Percentiles rank a stretch among this genome's conserved stretches.
Evolutionary conservation across 1,140 invertebrate genomes (phyloP).

Genomic region (Diprion similis): DNA sequence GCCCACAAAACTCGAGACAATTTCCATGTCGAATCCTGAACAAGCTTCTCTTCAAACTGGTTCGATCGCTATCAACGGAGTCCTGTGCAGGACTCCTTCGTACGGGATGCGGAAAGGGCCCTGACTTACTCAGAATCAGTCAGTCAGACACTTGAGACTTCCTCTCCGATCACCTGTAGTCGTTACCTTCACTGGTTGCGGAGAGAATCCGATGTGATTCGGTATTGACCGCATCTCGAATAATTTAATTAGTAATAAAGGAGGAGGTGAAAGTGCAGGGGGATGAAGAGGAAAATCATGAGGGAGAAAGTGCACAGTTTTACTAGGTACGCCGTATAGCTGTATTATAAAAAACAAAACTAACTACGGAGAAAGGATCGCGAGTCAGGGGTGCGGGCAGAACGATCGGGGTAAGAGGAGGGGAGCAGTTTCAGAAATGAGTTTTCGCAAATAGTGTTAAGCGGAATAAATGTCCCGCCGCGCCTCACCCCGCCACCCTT

Average conservation of each 20-base stretch:
- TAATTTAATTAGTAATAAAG: too few relatives aligned
- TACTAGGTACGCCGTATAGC: too few relatives aligned
- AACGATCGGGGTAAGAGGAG: constrained; percentile 8
- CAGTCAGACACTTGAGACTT: not conserved
- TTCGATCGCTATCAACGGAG: too few relatives aligned
- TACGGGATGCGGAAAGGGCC: not conserved
- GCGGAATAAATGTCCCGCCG: constrained; percentile 35
- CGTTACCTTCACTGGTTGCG: not conserved
- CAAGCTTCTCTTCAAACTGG: too few relatives aligned
- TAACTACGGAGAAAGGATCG: not conserved
- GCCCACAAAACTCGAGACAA: too few relatives aligned
- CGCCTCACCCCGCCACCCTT: not conserved
- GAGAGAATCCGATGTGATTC: not conserved
- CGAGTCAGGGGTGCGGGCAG: not conserved
- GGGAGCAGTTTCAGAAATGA: constrained; percentile 36
- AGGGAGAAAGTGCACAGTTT: not conserved
- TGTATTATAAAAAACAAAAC: constrained; percentile 20
- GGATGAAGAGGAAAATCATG: not conserved
- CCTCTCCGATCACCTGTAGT: not conserved
- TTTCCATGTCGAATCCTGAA: too few relatives aligned
- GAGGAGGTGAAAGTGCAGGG: too few relatives aligned
- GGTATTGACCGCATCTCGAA: constrained; percentile 1
- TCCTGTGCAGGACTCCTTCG: too few relatives aligned
- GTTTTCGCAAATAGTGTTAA: constrained; percentile 41
- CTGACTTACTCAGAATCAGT: not conserved